phyloP scores from a whole-genome alignment of 2,888 invertebrate genomes.

The Tenthredo livida region DNA sequence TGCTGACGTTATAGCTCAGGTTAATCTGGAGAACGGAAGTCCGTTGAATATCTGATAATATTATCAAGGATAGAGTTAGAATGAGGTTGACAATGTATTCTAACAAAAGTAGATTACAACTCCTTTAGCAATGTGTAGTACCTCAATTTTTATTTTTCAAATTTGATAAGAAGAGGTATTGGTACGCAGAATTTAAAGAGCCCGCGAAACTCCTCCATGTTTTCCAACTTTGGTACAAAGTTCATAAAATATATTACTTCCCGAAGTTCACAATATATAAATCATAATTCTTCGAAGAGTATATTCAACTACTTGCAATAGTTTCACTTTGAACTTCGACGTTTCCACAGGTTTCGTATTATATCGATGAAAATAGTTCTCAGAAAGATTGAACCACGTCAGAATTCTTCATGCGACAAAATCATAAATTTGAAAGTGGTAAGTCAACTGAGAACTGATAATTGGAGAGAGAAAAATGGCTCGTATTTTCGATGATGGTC shows the following conservation, averaged over 20 bases:
- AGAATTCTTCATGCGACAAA: background rate
- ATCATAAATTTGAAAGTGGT: background rate
- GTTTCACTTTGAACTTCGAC: background rate
- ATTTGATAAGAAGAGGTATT: background rate
- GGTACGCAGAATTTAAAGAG: background rate
- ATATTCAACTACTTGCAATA: background rate
- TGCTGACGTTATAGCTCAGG: background rate
- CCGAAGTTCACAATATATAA: background rate
- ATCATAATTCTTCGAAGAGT: background rate
- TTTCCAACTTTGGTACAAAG: constrained; percentile 8
- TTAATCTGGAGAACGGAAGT: background rate
- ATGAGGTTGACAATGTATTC: background rate
- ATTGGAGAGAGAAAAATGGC: background rate
- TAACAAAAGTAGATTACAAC: background rate
- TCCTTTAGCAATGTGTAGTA: background rate
- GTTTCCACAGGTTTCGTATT: background rate
- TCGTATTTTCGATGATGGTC: background rate
- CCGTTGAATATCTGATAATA: background rate
- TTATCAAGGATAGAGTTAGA: background rate
- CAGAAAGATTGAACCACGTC: background rate
- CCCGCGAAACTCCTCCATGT: background rate
- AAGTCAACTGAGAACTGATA: background rate
- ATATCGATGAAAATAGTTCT: background rate
- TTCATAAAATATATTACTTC: constrained; percentile 20
- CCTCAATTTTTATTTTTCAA: background rate